Evolutionary conservation across 1,140 invertebrate species (phyloP), one percentile per base, ranked within the genome.

Genomic region (Caerostris extrusa): DNA sequence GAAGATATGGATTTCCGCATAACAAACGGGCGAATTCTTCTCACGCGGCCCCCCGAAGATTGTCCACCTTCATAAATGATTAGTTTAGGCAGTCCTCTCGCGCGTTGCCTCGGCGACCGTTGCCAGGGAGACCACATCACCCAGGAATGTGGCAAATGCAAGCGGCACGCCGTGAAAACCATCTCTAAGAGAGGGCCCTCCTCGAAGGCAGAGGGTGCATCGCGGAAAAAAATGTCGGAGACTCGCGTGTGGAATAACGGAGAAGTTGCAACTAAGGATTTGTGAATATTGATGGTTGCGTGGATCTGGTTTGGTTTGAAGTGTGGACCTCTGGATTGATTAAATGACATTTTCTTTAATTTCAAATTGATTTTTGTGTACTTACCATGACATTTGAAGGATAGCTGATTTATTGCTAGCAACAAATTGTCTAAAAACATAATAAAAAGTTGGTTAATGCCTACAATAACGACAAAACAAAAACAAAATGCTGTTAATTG

Each of bases 1-100:
- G 71, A 12, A 77, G 71, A 77, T 83, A 83, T 83, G 82, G 82
- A 83, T 83, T 88, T 57, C 86, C 58, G 71, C 71, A 10, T 50
- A 77, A 77, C 71, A 77, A 77, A 77, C 71, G 71, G 34, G 71
- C 53, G 87, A 58, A 87, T 93, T 81, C 85, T 81, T 87, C 86
- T 69, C 92, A 93, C 69, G 67, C 50, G 64, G 50, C 82, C 85
- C 85, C 34, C 92, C 87, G 34, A 67, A 60, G 77, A 85, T 60
- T 85, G 92, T 93, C 85, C 92, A 93, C 83, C 92, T 93, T 93
- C 92, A 93, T 87, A 93, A 93, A 93, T 93, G 92, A 93, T 93
- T 93, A 93, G 92, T 93, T 93, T 93, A 81, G 82, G 85, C 85
- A 81, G 64, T 82, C 56, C 83, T 93, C 50, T 64, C 83, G 58